These are phyloP conservation scores for Nothobranchius furzeri DNA, from an alignment of 2,113 vertebrate species.

Conservation along the genomic window DNA sequence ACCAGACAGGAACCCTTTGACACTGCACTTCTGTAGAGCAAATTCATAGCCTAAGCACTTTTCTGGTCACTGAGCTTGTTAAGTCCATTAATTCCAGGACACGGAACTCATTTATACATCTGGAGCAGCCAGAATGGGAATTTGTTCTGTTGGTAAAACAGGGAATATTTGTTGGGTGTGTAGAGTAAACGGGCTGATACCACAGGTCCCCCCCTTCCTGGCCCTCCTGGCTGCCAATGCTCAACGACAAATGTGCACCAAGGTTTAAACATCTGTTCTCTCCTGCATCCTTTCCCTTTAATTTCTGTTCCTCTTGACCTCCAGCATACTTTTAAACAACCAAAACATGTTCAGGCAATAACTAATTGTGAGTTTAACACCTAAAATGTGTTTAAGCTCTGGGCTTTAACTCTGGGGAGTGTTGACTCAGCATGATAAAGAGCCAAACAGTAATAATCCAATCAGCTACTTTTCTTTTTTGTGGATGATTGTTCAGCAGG, in stretches of 20 bases:
- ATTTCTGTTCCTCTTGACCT: background rate
- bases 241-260: constrained; percentile 11
- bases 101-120: constrained; percentile 77
- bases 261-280: constrained; percentile 1
- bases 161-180: constrained; percentile 76
- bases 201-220: constrained; percentile 56
- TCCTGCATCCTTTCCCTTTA: constrained; percentile 2
- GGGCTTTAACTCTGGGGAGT: constrained; percentile 13
- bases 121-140: constrained; percentile 77
- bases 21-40: constrained; percentile 79
- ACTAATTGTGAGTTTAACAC: constrained; percentile 12
- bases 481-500: constrained; percentile 39
- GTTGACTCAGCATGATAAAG: constrained; percentile 37
- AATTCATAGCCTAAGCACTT: constrained; percentile 79
- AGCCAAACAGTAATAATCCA: constrained; percentile 46
- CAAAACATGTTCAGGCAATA: constrained; percentile 19
- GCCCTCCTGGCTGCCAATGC: constrained; percentile 44
- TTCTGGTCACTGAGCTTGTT: constrained; percentile 79
- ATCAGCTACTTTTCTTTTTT: constrained; percentile 51
- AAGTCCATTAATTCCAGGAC: constrained; percentile 83
- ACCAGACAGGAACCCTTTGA: constrained; percentile 82
- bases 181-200: constrained; percentile 74
- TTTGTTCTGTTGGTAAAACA: constrained; percentile 84
- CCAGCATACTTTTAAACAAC: constrained; percentile 7
- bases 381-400: constrained; percentile 44